Evolutionary conservation across 2,113 vertebrate genomes (phyloP).

Genomic region (Atherinomorus stipes): DNA sequence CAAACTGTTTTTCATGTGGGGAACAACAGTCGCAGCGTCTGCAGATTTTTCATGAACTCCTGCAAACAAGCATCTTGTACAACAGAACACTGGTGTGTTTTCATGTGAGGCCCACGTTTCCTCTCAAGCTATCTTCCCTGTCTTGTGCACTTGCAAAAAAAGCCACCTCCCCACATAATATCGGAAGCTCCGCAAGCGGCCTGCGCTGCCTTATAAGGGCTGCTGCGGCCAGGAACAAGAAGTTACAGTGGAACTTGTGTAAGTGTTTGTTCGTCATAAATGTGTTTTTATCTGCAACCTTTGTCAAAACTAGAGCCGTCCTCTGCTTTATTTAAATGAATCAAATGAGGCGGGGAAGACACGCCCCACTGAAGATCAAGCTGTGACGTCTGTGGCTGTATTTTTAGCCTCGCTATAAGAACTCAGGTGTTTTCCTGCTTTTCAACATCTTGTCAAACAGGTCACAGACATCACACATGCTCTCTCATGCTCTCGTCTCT

Average conservation of each 20-base stretch:
- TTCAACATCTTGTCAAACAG: slow-evolving; percentile 17
- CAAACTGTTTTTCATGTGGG: not conserved
- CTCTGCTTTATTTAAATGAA: not conserved
- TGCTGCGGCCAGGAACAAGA: slow-evolving; percentile 64
- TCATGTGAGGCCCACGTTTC: not conserved
- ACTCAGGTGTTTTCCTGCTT: slow-evolving; percentile 44
- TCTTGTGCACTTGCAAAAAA: slow-evolving; percentile 44
- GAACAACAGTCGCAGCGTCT: not conserved
- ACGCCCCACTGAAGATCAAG: slow-evolving; percentile 14
- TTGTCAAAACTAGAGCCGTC: slow-evolving; percentile 15
- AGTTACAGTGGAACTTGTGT: too few relatives aligned
- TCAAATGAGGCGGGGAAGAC: not conserved
- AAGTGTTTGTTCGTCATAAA: not conserved
- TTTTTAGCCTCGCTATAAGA: slow-evolving; percentile 74
- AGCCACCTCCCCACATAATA: slow-evolving; percentile 21
- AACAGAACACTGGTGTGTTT: not conserved
- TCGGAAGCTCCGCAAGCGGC: slow-evolving; percentile 59
- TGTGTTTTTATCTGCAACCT: not conserved
- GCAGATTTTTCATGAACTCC: not conserved
- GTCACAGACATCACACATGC: not conserved
- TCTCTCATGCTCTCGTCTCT: not conserved
- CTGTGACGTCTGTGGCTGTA: slow-evolving; percentile 47
- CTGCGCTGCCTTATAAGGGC: slow-evolving; percentile 83
- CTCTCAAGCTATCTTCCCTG: slow-evolving; percentile 2
- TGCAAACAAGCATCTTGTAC: not conserved